Conservation (phyloP, 1,140 invertebrate species). For the Melanaphis sacchari region DNA sequence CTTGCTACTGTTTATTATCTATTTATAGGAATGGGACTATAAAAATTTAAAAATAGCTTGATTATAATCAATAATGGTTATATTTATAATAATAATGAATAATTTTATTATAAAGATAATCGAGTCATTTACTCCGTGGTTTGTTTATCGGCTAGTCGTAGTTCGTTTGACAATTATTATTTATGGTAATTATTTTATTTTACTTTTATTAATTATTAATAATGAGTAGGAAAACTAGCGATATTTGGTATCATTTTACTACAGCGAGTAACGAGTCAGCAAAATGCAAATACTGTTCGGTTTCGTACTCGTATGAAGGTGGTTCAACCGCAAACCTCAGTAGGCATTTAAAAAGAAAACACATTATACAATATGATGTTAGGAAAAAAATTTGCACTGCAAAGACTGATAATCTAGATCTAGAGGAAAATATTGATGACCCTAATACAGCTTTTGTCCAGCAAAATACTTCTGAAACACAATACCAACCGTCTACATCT, state of each 20-base stretch:
- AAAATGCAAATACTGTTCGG: slow-evolving; percentile 22
- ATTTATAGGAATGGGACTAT: background rate
- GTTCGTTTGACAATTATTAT: background rate
- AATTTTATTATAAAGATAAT: slow-evolving; percentile 5
- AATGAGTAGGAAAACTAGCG: slow-evolving; percentile 29
- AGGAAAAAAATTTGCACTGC: background rate
- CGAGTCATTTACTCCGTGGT: background rate
- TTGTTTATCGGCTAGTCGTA: background rate
- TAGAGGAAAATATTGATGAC: background rate
- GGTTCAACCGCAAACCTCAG: slow-evolving; percentile 23
- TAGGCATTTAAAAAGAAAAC: slow-evolving; percentile 32
- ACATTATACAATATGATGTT: background rate
- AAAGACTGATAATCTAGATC: background rate
- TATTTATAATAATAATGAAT: slow-evolving; percentile 1
- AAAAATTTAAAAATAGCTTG: background rate
- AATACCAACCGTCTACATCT: background rate
- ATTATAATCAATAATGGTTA: background rate
- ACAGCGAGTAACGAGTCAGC: slow-evolving; percentile 12
- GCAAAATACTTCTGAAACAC: background rate
- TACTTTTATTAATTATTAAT: slow-evolving; percentile 18
- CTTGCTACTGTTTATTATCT: background rate
- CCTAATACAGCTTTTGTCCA: background rate
- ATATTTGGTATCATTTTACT: slow-evolving; percentile 33
- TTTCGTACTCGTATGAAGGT: slow-evolving; percentile 9
- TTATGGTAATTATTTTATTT: background rate